Percentiles rank a stretch among this genome's conserved stretches.
Evolutionary conservation across 2,888 invertebrate genomes (phyloP).

Genomic region (Augiades crinisus): DNA sequence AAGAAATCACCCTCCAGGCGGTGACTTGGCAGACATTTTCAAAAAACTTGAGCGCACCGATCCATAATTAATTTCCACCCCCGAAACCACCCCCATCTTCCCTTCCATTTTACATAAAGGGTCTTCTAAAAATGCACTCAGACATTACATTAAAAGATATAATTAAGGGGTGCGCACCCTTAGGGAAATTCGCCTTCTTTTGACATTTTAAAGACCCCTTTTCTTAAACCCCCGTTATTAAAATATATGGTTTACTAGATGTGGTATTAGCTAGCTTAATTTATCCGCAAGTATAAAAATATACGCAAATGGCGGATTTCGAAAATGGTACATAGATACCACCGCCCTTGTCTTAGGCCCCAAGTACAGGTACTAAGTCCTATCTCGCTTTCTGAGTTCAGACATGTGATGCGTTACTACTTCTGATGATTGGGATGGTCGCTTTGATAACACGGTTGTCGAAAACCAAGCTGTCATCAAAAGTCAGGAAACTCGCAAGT

Average conservation of each 20-base stretch:
- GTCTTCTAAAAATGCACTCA: constrained; percentile 75
- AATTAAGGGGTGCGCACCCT: constrained; percentile 73
- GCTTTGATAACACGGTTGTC: too few species aligned
- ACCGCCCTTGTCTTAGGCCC: too few species aligned
- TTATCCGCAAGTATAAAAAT: too few species aligned
- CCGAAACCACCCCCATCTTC: constrained; percentile 33
- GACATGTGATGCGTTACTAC: too few species aligned
- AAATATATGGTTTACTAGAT: constrained; percentile 31
- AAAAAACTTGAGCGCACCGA: constrained; percentile 39
- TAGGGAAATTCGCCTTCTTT: constrained; percentile 76
- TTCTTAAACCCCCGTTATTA: constrained; percentile 56
- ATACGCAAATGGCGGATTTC: too few species aligned
- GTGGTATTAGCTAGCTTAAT: background rate
- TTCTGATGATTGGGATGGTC: too few species aligned
- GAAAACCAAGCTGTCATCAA: too few species aligned
- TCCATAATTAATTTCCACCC: constrained; percentile 45
- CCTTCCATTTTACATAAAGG: constrained; percentile 44
- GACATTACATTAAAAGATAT: constrained; percentile 79
- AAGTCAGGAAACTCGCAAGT: too few species aligned
- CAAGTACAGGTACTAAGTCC: too few species aligned
- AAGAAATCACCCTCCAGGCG: constrained; percentile 20
- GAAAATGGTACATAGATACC: too few species aligned
- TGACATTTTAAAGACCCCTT: constrained; percentile 77
- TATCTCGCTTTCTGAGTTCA: too few species aligned
- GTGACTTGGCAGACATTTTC: constrained; percentile 33